Base-by-base conservation (phyloP, 1,140 invertebrate genomes). In the Neodiprion virginianus region DNA sequence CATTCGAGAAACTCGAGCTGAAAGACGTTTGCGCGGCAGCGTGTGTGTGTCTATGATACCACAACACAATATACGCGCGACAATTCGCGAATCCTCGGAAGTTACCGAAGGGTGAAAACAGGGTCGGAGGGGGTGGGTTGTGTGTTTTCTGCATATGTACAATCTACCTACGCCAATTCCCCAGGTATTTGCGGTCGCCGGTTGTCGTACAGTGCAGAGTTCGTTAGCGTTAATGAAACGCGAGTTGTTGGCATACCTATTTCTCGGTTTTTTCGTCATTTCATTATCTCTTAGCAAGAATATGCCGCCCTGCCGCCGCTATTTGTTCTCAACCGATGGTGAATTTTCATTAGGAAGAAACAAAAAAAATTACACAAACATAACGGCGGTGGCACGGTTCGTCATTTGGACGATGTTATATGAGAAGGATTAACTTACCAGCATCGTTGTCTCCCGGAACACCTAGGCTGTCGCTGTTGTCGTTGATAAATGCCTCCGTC, bases 401-500 rank as follows among this genome's bases (percentile, higher is more conserved):
- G 61, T 1, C 61, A 40, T 40, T 14, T 7, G 21, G 14, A n/a
- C 21, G 21, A 66, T n/a, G 61, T 66, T n/a, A 65, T 1, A 12
- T n/a, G 7, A 9, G 48, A 40, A 71, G 47, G 47, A 72, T 21
- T 10, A 10, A 84, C 88, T 87, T 77, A 89, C 89, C 89, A 80
- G 89, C 88, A 77, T 90, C 89, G 77, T 89, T 89, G 80, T 91
- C 89, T 77, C 88, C 88, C 65, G 89, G 88, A 78, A 90, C 89
- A 65, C 91, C 91, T 74, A 92, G 88, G 85, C 92, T 93, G 87
- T 92, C 91, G 74, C 91, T 92, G 87, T 92, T 92, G 88, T 93
- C 92, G 88, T 92, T 92, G 87, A 92, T 91, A 85, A 93, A 92
- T 84, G 92, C 90, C 85, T 93, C 92, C 74, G 92, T 89, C 76